Evolutionary conservation across 1,140 invertebrate genomes (phyloP).

Genomic region (Anoplolepis gracilipes): DNA sequence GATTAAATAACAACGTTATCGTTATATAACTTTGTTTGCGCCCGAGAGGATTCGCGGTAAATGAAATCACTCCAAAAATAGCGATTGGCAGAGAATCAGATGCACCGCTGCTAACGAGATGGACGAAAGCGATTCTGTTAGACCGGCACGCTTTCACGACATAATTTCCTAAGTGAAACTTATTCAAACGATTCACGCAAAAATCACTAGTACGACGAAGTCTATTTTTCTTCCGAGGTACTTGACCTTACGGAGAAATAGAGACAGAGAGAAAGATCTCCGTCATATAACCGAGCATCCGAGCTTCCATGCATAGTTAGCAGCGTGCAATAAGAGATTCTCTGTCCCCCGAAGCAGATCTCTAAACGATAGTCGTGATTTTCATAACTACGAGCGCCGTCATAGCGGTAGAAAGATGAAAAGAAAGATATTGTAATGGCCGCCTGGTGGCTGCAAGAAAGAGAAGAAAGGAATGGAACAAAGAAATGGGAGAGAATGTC

Average conservation of each 20-base stretch:
- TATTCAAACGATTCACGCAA: conserved; percentile 25
- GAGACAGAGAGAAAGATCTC: background rate
- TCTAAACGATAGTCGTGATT: conserved; percentile 50
- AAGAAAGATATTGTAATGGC: conserved; percentile 40
- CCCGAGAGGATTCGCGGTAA: background rate
- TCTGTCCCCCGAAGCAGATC: conserved; percentile 40
- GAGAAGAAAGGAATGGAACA: background rate
- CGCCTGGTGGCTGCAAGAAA: background rate
- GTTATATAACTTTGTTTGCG: conserved; percentile 28
- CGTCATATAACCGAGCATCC: conserved; percentile 32
- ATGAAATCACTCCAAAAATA: conserved; percentile 43
- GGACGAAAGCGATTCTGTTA: conserved; percentile 23
- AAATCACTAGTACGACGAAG: conserved; percentile 4
- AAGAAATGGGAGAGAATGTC: conserved; percentile 30
- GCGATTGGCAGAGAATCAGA: conserved; percentile 44
- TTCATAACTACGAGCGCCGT: conserved; percentile 29
- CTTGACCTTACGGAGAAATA: conserved; percentile 33
- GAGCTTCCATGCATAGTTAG: conserved; percentile 42
- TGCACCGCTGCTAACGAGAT: conserved; percentile 17
- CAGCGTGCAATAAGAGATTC: conserved; percentile 41
- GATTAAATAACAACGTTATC: background rate
- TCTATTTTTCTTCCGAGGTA: conserved; percentile 47
- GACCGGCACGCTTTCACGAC: conserved; percentile 26
- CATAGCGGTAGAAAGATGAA: conserved; percentile 12
- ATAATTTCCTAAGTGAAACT: conserved; percentile 43